A percentile compares a stretch with the other conserved stretches of the same genome.
Evolutionary conservation across 2,888 invertebrate genomes (phyloP).

Genomic region (Euplagia quadripunctaria): DNA sequence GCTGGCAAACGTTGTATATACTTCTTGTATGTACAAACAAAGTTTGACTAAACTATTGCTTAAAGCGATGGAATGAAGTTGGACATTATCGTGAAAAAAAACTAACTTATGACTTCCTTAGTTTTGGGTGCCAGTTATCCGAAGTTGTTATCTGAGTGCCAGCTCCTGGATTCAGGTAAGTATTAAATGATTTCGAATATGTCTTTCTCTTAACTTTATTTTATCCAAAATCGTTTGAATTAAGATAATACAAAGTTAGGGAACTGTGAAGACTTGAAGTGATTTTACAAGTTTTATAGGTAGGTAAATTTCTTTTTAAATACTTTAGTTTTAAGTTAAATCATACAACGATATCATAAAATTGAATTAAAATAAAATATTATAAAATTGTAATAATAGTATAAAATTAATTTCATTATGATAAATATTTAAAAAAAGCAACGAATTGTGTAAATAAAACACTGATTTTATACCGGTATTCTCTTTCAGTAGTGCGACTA

Average conservation of each 20-base stretch:
- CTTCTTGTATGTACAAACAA: too few species aligned
- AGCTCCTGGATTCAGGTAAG: not conserved
- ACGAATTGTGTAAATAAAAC: too few species aligned
- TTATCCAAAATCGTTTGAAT: not conserved
- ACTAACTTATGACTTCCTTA: not conserved
- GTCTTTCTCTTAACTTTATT: not conserved
- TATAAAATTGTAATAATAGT: too few species aligned
- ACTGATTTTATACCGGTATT: too few species aligned
- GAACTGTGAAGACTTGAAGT: not conserved
- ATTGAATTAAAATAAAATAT: too few species aligned
- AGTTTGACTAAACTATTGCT: too few species aligned
- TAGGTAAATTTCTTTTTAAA: not conserved
- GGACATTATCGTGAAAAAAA: not conserved
- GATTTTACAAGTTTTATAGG: not conserved
- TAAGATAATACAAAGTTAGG: too few species aligned
- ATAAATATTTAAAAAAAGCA: too few species aligned
- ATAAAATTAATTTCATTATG: too few species aligned
- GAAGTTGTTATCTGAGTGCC: not conserved
- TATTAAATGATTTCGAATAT: not conserved
- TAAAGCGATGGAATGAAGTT: not conserved
- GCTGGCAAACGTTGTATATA: too few species aligned
- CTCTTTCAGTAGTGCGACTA: too few species aligned
- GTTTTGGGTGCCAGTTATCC: not conserved
- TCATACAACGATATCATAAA: too few species aligned
- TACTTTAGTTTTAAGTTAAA: not conserved